These are phyloP conservation scores for Chaetodon trifasciatus DNA, from an alignment of 2,797 vertebrate species.

Conservation along the genomic window DNA sequence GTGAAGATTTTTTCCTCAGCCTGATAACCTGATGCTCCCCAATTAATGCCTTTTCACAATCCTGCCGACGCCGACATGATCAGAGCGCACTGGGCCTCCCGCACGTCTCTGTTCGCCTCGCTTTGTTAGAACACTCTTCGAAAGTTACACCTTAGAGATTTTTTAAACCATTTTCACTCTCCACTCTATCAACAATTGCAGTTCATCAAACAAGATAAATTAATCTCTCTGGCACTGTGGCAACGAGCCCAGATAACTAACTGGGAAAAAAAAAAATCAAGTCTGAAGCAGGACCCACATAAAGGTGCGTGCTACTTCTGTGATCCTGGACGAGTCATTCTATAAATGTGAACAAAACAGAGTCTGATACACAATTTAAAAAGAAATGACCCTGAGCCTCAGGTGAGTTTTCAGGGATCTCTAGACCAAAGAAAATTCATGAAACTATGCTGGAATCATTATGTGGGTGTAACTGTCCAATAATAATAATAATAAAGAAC, in stretches of 20 bases:
- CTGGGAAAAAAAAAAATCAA: slow-evolving; percentile 17
- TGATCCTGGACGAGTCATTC: slow-evolving; percentile 19
- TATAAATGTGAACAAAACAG: slow-evolving; percentile 7
- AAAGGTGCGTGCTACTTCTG: slow-evolving; percentile 21
- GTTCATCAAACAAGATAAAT: slow-evolving; percentile 74
- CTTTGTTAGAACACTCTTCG: slow-evolving; percentile 64
- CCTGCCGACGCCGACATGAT: slow-evolving; percentile 76
- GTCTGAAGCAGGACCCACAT: slow-evolving; percentile 22
- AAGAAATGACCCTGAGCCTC: background rate
- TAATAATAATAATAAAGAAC: background rate
- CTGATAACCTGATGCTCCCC: slow-evolving; percentile 83
- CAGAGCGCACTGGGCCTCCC: slow-evolving; percentile 65
- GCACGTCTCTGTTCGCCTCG: slow-evolving; percentile 55
- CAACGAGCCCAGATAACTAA: slow-evolving; percentile 56
- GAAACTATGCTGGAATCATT: background rate
- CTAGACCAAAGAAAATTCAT: background rate
- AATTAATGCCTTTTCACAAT: slow-evolving; percentile 84
- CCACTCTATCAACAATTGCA: slow-evolving; percentile 62
- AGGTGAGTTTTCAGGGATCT: background rate
- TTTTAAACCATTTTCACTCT: slow-evolving; percentile 64
- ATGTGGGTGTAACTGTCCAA: background rate
- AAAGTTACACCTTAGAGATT: slow-evolving; percentile 76
- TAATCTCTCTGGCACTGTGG: slow-evolving; percentile 62
- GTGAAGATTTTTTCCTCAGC: slow-evolving; percentile 81
- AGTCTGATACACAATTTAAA: slow-evolving; percentile 3